These are phyloP conservation scores for Carettochelys insculpta DNA, from an alignment of 2,113 vertebrate genomes.

Conservation along the genomic window DNA sequence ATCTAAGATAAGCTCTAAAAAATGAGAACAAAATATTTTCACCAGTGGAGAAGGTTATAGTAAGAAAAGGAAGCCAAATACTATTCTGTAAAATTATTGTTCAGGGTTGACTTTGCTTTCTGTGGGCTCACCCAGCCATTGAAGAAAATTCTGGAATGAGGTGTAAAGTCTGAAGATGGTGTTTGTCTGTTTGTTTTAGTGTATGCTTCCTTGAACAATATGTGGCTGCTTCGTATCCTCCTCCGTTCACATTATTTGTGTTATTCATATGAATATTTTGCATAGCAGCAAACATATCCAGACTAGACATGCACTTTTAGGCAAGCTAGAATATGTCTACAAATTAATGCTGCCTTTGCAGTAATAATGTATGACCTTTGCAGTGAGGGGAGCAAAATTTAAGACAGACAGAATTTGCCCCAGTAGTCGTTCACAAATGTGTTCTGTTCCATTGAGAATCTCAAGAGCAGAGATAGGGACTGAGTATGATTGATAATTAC, in stretches of 20 bases:
- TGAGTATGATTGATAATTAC: constrained; percentile 72
- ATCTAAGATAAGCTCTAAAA: not conserved
- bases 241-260: not conserved
- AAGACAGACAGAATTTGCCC: constrained; percentile 21
- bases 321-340: not conserved
- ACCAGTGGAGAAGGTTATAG: too few relatives aligned
- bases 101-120: not conserved
- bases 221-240: not conserved
- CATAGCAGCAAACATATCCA: not conserved
- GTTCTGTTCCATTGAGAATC: constrained; percentile 24
- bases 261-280: not conserved
- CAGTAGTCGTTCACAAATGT: constrained; percentile 24
- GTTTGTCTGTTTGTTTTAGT: not conserved
- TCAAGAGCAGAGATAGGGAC: constrained; percentile 33
- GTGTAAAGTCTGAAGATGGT: not conserved
- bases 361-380: not conserved
- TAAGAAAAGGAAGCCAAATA: constrained; percentile 4
- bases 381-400: not conserved
- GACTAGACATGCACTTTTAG: not conserved
- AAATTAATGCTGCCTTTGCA: constrained; percentile 10
- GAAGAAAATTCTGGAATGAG: not conserved
- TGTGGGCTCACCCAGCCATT: not conserved
- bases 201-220: not conserved
- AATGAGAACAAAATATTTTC: not conserved
- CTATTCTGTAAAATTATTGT: not conserved